A percentile compares a stretch with the other conserved stretches of the same genome.
phyloP scores from a whole-genome alignment of 2,888 invertebrate genomes.

The Priocnemis perturbator region DNA sequence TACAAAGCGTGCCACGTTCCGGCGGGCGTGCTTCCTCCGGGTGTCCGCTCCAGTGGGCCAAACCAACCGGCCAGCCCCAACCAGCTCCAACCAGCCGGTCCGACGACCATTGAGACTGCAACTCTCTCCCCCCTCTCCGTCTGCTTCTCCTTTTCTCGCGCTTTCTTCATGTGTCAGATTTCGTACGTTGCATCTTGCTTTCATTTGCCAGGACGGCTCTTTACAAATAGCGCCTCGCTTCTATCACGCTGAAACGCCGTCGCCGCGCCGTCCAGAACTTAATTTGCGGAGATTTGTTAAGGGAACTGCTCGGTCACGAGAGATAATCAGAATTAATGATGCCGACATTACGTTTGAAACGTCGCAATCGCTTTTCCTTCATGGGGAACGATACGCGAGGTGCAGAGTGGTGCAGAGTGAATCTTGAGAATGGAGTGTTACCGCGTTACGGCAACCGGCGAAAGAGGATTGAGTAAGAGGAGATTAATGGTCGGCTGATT shows the following conservation, averaged over 20 bases:
- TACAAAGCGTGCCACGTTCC: slow-evolving; percentile 74
- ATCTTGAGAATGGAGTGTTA: too few species aligned
- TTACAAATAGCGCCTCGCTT: too few species aligned
- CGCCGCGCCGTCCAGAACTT: too few species aligned
- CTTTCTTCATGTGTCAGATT: slow-evolving; percentile 27
- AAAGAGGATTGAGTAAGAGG: slow-evolving; percentile 22
- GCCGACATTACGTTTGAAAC: neutral
- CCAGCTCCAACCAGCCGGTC: slow-evolving; percentile 40
- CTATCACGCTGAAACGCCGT: too few species aligned
- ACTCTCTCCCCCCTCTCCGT: slow-evolving; percentile 47
- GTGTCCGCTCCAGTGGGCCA: slow-evolving; percentile 75
- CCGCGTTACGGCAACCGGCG: too few species aligned
- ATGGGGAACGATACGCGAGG: too few species aligned
- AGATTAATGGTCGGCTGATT: slow-evolving; percentile 32
- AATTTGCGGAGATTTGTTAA: too few species aligned
- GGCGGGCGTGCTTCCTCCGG: slow-evolving; percentile 75
- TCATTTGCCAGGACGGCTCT: slow-evolving; percentile 24
- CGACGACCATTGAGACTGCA: slow-evolving; percentile 62
- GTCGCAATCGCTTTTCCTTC: too few species aligned
- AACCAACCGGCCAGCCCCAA: slow-evolving; percentile 65
- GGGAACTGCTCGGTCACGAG: too few species aligned
- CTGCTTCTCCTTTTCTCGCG: slow-evolving; percentile 31
- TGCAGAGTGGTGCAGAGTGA: too few species aligned
- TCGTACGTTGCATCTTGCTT: slow-evolving; percentile 43
- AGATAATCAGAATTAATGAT: too few species aligned